A percentile compares a stretch with the other conserved stretches of the same genome.
Conservation (phyloP, 37 sponge, comb jelly and placozoan genomes). For the Lycopodina hypogea region DNA sequence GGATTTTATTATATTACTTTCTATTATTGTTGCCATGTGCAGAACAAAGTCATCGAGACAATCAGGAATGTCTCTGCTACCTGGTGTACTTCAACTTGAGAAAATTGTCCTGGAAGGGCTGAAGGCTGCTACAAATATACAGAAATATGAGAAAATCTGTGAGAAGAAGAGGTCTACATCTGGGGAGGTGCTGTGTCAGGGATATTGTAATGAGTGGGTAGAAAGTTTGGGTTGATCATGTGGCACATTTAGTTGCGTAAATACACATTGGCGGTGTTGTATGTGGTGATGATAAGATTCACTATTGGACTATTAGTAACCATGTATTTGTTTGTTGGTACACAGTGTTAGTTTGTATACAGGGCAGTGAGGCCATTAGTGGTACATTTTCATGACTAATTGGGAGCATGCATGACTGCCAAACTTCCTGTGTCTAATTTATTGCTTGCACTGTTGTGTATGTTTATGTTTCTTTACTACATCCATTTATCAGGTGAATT, state of each 20-base stretch:
- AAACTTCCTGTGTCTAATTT: no score
- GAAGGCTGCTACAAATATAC: slow-evolving; percentile 97
- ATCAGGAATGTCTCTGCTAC: slow-evolving; percentile 96
- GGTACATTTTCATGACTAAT: no score
- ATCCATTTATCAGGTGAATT: slow-evolving; percentile 80
- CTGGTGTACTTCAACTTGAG: slow-evolving; percentile 99
- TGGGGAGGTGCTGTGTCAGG: slow-evolving; percentile 92
- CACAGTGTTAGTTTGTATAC: no score
- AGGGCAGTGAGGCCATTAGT: no score
- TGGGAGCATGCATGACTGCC: no score
- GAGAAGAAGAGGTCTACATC: slow-evolving; percentile 98
- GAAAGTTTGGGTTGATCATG: not conserved
- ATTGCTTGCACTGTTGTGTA: no score
- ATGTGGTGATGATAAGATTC: no score
- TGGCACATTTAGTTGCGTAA: not conserved
- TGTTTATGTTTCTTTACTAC: not conserved
- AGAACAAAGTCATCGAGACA: slow-evolving; percentile 99
- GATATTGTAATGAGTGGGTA: slow-evolving; percentile 77
- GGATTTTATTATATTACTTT: no score
- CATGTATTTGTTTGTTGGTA: no score
- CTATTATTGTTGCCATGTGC: not conserved
- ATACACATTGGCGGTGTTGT: no score
- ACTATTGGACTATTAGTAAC: no score
- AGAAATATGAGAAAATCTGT: slow-evolving; percentile 97
- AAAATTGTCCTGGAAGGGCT: slow-evolving; percentile 95